Percentiles rank a stretch among this genome's conserved stretches.
Conservation (phyloP, 2,797 vertebrate species). For the Darevskia nairensis region DNA sequence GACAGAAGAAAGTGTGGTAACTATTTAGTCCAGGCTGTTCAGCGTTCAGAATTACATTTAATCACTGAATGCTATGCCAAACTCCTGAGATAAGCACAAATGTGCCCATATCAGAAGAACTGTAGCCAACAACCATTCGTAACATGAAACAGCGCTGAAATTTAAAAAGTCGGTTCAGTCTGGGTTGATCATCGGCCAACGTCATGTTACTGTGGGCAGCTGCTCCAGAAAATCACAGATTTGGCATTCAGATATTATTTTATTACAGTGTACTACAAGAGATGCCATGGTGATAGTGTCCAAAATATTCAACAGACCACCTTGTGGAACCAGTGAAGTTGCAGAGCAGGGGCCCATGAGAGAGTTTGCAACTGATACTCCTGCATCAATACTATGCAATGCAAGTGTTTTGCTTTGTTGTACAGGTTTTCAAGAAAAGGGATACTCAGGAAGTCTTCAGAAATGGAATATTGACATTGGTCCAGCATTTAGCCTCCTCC, state of each 20-base stretch:
- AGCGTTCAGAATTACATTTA: background rate
- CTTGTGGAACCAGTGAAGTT: background rate
- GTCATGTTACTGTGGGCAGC: background rate
- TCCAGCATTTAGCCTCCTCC: background rate
- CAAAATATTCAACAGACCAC: background rate
- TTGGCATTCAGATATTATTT: constrained; percentile 12
- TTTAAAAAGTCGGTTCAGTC: background rate
- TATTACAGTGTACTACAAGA: background rate
- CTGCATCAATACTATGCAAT: background rate
- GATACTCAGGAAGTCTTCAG: background rate
- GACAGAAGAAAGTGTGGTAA: constrained; percentile 1
- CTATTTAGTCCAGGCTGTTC: background rate
- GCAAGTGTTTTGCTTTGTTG: background rate
- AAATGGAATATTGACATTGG: background rate
- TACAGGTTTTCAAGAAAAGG: background rate
- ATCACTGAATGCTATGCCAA: constrained; percentile 4
- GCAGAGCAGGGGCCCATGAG: background rate
- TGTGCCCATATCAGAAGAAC: background rate
- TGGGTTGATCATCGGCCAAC: background rate
- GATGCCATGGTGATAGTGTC: background rate
- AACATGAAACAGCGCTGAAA: constrained; percentile 21
- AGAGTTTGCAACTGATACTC: background rate
- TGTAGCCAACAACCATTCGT: background rate
- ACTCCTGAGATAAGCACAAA: constrained; percentile 1
- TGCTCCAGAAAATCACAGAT: constrained; percentile 25